A percentile compares a stretch with the other conserved stretches of the same genome.
Evolutionary conservation across 2,888 invertebrate genomes (phyloP).

Genomic region (Pristionchus fissidentatus): DNA sequence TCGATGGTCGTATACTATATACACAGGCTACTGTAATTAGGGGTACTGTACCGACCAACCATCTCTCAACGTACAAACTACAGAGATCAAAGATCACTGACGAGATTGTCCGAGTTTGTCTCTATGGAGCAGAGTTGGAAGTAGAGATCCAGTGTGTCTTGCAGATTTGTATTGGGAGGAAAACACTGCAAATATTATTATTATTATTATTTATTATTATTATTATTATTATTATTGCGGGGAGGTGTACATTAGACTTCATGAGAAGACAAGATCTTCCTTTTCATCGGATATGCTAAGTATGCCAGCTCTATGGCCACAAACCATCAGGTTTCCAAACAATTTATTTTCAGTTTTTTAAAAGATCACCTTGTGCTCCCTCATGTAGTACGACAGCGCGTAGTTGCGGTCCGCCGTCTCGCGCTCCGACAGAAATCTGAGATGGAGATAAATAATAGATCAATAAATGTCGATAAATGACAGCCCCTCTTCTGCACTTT

Average conservation of each 20-base stretch:
- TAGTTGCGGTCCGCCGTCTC: slow-evolving; percentile 97
- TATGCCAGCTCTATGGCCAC: too few relatives aligned
- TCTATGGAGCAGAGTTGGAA: slow-evolving; percentile 93
- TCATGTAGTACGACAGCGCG: slow-evolving; percentile 96
- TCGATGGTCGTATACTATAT: neutral
- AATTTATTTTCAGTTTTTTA: too few relatives aligned
- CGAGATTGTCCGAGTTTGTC: slow-evolving; percentile 91
- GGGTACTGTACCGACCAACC: neutral
- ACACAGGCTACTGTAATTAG: too few relatives aligned
- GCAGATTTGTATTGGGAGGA: slow-evolving; percentile 65
- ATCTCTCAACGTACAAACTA: neutral
- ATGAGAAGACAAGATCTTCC: neutral
- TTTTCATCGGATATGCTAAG: too few relatives aligned
- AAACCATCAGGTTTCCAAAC: too few relatives aligned
- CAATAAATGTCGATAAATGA: neutral
- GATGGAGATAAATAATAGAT: neutral
- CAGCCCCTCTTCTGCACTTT: neutral
- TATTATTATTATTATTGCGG: neutral
- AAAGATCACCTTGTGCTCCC: slow-evolving; percentile 83
- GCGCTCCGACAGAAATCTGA: slow-evolving; percentile 82
- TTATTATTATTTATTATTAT: too few relatives aligned
- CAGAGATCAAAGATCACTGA: slow-evolving; percentile 72
- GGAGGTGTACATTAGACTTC: neutral
- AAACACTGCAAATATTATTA: slow-evolving; percentile 59
- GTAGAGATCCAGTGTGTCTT: slow-evolving; percentile 78